Evolutionary conservation across 2,888 invertebrate species (phyloP).

Genomic region (Campoletis raptor): DNA sequence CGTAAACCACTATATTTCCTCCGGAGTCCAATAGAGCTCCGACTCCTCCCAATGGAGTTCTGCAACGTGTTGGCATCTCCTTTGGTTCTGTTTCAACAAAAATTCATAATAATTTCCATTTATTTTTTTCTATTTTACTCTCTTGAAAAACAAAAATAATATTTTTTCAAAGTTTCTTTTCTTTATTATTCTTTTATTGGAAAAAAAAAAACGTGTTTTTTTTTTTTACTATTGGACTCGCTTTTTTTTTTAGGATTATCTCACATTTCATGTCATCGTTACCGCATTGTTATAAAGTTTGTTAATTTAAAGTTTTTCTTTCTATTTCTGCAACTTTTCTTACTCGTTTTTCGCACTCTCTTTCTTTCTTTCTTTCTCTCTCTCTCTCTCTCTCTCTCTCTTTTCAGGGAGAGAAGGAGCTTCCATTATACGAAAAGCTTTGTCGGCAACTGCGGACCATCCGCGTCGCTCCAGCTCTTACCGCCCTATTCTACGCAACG

Average conservation of each 20-base stretch:
- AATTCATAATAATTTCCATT: not conserved
- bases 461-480: slow-evolving; percentile 39
- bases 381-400: slow-evolving; percentile 28
- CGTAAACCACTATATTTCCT: slow-evolving; percentile 83
- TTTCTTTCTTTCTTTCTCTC: slow-evolving; percentile 10
- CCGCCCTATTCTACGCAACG: slow-evolving; percentile 48
- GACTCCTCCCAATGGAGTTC: slow-evolving; percentile 80
- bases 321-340: slow-evolving; percentile 20
- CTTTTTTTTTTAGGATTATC: not conserved
- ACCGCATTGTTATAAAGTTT: slow-evolving; percentile 1
- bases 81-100: slow-evolving; percentile 77
- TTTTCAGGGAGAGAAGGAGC: slow-evolving; percentile 58
- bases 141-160: not conserved
- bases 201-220: not conserved
- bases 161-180: not conserved
- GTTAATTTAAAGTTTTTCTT: slow-evolving; percentile 24
- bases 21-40: slow-evolving; percentile 82
- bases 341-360: slow-evolving; percentile 25
- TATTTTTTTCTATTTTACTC: not conserved
- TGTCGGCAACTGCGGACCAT: slow-evolving; percentile 53
- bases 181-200: not conserved
- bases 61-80: slow-evolving; percentile 81
- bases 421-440: slow-evolving; percentile 63
- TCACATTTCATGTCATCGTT: not conserved
- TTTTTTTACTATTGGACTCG: not conserved